phyloP scores from a whole-genome alignment of 30 jellyfish, hydroid and myxozoan genomes.

The Hydractinia echinata region DNA sequence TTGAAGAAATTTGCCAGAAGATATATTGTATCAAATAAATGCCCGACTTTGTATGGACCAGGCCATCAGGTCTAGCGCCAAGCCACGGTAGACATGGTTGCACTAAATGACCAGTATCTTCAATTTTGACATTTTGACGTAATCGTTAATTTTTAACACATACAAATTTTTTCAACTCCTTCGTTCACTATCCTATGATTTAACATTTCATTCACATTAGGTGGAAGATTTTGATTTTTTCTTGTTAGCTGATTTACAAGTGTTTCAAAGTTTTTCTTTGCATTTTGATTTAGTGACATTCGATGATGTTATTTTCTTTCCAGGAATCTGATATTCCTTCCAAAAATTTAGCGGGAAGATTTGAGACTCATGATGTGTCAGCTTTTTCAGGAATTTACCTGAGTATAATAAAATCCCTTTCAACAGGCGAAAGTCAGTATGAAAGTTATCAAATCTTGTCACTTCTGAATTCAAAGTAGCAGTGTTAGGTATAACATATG shows the following conservation, averaged over 20 bases:
- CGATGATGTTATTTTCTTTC: conserved; percentile 7
- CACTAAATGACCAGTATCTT: conserved; percentile 42
- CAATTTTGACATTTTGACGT: conserved; percentile 16
- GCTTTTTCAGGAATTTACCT: neutral
- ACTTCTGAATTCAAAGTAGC: neutral
- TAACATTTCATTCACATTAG: conserved; percentile 7
- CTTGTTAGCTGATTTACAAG: conserved; percentile 4
- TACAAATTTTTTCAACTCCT: conserved; percentile 4
- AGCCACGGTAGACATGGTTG: conserved; percentile 37
- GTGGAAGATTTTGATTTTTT: conserved; percentile 14
- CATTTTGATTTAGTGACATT: neutral
- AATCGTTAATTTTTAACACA: neutral
- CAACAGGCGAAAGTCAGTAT: neutral
- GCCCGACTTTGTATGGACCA: neutral
- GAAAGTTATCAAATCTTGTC: neutral
- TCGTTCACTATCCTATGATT: neutral
- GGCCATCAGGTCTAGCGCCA: conserved; percentile 21
- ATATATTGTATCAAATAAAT: neutral
- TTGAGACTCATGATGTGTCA: neutral
- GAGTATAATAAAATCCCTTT: neutral
- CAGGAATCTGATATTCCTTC: neutral
- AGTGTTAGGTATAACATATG: neutral
- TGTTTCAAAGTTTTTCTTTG: neutral
- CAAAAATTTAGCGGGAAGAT: neutral
- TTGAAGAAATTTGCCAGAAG: too few relatives aligned